Conservation (phyloP, 2,888 invertebrate genomes). For the Drosophila neotestacea region DNA sequence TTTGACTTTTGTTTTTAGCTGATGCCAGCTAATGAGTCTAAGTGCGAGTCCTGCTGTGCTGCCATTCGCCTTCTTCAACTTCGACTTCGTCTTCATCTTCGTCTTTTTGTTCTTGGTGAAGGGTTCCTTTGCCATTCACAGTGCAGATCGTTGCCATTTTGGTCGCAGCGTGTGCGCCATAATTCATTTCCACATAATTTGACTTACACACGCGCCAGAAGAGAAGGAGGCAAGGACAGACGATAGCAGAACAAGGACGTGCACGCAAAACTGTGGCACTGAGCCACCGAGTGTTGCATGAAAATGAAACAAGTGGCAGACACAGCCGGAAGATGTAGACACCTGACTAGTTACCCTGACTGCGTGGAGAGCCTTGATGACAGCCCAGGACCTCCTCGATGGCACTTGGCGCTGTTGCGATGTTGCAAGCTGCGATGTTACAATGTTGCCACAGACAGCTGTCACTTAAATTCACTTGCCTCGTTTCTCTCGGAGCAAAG, state of each 20-base stretch:
- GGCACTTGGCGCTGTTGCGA: not conserved
- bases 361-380: conserved; percentile 9
- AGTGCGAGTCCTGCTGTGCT: conserved; percentile 25
- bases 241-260: not conserved
- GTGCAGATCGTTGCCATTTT: conserved; percentile 23
- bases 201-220: conserved; percentile 64
- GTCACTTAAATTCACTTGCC: conserved; percentile 51
- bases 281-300: not conserved
- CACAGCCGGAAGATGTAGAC: conserved; percentile 19
- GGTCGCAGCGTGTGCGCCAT: conserved; percentile 51
- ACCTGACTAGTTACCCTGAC: conserved; percentile 38
- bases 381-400: conserved; percentile 2
- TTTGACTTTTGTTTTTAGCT: conserved; percentile 41
- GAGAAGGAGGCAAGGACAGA: not conserved
- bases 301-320: conserved; percentile 1
- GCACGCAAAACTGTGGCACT: no score
- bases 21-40: conserved; percentile 47
- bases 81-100: not conserved
- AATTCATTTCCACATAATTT: conserved; percentile 78
- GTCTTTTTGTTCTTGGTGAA: not conserved
- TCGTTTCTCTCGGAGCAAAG: conserved; percentile 15
- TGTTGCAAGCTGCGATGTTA: not conserved
- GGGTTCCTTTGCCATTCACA: conserved; percentile 1
- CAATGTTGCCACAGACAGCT: conserved; percentile 49
- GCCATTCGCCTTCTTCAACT: not conserved